Evolutionary conservation across 2,797 vertebrate genomes (phyloP).

Genomic region (Tangara arthus): DNA sequence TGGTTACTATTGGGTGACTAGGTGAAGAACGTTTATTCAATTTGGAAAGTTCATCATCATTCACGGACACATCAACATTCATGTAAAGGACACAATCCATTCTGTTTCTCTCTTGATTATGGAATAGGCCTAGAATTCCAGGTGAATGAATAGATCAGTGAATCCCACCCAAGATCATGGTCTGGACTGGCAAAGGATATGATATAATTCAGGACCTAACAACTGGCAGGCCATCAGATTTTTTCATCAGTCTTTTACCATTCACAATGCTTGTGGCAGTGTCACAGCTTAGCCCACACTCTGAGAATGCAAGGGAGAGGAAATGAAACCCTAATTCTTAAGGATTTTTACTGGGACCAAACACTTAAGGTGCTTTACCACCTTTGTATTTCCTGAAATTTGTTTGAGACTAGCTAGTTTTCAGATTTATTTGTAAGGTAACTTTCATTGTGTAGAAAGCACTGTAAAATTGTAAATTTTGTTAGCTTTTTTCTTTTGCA

Average conservation of each 20-base stretch:
- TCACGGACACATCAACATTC: too few relatives aligned
- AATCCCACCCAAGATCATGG: neutral
- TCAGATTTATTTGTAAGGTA: neutral
- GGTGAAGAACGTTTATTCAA: neutral
- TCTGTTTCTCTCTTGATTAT: neutral
- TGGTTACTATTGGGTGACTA: neutral
- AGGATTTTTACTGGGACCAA: neutral
- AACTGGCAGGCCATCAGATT: neutral
- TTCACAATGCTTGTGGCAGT: neutral
- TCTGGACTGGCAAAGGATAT: neutral
- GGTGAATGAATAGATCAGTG: neutral
- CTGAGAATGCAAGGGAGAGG: neutral
- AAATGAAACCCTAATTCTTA: neutral
- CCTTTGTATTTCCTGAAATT: neutral
- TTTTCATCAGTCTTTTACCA: neutral
- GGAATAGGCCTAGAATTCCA: neutral
- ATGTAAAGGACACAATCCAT: neutral
- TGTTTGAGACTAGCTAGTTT: neutral
- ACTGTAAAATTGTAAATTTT: neutral
- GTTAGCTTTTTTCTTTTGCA: neutral
- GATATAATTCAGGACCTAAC: neutral
- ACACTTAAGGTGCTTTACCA: neutral
- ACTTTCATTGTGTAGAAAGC: neutral
- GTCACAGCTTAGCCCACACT: neutral
- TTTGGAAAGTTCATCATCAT: neutral